Conservation (phyloP, 1,140 invertebrate genomes). For the Hycleus cichorii region DNA sequence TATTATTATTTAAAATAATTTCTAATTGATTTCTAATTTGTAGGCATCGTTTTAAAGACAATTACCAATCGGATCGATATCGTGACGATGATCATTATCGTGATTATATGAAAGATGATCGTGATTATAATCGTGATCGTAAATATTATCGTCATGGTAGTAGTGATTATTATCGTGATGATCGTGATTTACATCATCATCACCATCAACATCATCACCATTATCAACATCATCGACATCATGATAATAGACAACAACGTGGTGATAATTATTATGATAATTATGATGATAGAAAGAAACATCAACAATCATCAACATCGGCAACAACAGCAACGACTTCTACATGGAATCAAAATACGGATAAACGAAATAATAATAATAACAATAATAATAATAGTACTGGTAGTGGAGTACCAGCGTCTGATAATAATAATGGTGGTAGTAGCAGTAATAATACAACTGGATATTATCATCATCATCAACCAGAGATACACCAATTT, state of each 20-base stretch:
- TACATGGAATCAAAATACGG: too few species aligned
- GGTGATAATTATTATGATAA: constrained; percentile 17
- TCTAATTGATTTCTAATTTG: constrained; percentile 1
- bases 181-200: background rate
- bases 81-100: constrained; percentile 11
- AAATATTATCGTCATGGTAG: background rate
- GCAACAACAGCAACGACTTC: too few species aligned
- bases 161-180: background rate
- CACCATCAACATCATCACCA: too few species aligned
- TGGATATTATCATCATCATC: constrained; percentile 1
- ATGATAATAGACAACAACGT: constrained; percentile 10
- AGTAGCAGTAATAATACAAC: background rate
- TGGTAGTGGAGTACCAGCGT: too few species aligned
- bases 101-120: constrained; percentile 18
- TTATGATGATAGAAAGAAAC: constrained; percentile 13
- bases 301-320: too few species aligned
- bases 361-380: too few species aligned
- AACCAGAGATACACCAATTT: constrained; percentile 7
- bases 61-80: background rate
- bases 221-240: background rate
- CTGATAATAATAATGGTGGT: too few species aligned
- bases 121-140: constrained; percentile 14
- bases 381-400: too few species aligned
- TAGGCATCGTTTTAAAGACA: constrained; percentile 26
- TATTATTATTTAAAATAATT: background rate